Evolutionary conservation across 2,888 invertebrate species (phyloP).

Genomic region (Drosophila meridiana): DNA sequence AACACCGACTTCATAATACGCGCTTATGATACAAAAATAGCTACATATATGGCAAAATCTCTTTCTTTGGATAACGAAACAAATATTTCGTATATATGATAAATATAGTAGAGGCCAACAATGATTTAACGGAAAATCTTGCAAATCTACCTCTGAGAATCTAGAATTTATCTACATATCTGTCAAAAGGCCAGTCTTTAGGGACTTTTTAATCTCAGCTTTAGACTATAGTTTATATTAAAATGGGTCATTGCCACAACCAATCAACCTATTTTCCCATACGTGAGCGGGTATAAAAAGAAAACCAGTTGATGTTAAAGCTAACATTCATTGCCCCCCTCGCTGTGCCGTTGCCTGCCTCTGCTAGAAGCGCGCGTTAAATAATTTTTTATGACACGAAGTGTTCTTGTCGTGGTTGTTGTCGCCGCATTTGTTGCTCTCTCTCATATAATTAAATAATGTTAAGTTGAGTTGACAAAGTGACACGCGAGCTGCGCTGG

Average conservation of each 20-base stretch:
- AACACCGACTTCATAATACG: neutral
- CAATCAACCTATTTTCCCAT: neutral
- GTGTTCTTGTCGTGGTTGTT: conserved; percentile 56
- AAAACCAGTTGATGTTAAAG: conserved; percentile 59
- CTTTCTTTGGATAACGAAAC: too few species aligned
- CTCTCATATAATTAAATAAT: conserved; percentile 70
- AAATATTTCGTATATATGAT: neutral
- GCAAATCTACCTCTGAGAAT: too few species aligned
- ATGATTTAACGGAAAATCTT: neutral
- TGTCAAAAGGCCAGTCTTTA: neutral
- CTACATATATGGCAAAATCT: neutral
- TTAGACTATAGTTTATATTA: neutral
- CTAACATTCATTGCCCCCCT: conserved; percentile 14
- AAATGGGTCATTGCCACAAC: neutral
- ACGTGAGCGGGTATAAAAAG: neutral
- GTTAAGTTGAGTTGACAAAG: conserved; percentile 67
- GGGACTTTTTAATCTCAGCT: neutral
- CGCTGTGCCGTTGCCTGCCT: conserved; percentile 1
- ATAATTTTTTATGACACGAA: conserved; percentile 74
- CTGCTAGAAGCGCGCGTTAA: conserved; percentile 41
- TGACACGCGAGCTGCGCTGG: conserved; percentile 61
- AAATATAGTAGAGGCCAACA: neutral
- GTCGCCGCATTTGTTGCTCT: conserved; percentile 65
- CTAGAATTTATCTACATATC: too few species aligned
- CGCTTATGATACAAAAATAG: neutral